Evolutionary conservation across 2,797 vertebrate genomes (phyloP), one percentile per base, ranked within the genome.

Genomic region (Mus caroli): DNA sequence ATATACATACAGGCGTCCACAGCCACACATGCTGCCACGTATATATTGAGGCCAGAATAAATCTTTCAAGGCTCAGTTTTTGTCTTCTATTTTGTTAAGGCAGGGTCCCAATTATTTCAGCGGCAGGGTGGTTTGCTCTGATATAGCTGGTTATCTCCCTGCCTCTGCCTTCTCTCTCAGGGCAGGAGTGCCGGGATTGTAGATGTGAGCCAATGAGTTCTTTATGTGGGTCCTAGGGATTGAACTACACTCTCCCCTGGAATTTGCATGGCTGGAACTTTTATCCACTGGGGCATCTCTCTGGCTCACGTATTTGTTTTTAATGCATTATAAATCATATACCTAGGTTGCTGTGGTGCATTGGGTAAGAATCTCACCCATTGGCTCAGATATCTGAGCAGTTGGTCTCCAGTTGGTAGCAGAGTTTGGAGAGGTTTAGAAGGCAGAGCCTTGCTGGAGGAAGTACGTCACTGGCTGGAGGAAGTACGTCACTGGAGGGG

Each of bases 301-400:
- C 50, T 88, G 50, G 15, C 50, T 15, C 12, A 56, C n/a, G 40
- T 78, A 54, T 82, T 88, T 85, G 60, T 93, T 95, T 87, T 92
- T 40, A 79, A 77, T 62, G 52, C 31, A 77, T 79, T 89, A 31
- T 8, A 73, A 97, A 94, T 28, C 58, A 83, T 8, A 34, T 46
- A 67, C 19, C n/a, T 60, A 94, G 40, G 31, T 15, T n/a, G 62
- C 1, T 17, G 12, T 10, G 46, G 43, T 69, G 12, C 13, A 24
- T 10, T 69, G 50, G 52, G 8, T 52, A 12, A 69, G 43, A 50
- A n/a, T n/a, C 1, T 22, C 31, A 31, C 34, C 40, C 43, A n/a
- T n/a, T 52, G 31, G 12, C 43, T 69, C 20, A n/a, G 43, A 50
- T n/a, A 52, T n/a, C 50, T 52, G 43, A n/a, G 50, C 11, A 67